Evolutionary conservation across 2,888 invertebrate species (phyloP).

Genomic region (Cyrtodaria siliqua): DNA sequence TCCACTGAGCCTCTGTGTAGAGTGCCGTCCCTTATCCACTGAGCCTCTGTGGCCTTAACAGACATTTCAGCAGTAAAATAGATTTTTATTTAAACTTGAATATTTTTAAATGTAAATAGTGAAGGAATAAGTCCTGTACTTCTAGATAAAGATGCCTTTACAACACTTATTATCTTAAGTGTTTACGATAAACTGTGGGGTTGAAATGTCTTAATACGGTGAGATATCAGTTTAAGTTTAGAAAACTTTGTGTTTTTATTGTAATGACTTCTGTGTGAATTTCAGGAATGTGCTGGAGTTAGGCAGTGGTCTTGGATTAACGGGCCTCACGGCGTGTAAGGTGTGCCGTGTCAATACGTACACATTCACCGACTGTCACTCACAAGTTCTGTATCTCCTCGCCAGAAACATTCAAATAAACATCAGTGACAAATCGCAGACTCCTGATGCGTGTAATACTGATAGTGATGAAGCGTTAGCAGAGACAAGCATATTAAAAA

Average conservation of each 20-base stretch:
- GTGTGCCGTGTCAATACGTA: constrained; percentile 69
- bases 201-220: not conserved
- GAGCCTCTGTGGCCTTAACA: too few relatives aligned
- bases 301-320: constrained; percentile 81
- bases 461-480: constrained; percentile 13
- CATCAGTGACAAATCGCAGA: constrained; percentile 35
- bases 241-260: too few relatives aligned
- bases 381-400: constrained; percentile 78
- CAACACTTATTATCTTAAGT: not conserved
- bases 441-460: not conserved
- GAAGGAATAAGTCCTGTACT: too few relatives aligned
- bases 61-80: too few relatives aligned
- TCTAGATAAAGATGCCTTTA: too few relatives aligned
- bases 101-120: too few relatives aligned
- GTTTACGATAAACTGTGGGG: not conserved
- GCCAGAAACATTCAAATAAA: constrained; percentile 78
- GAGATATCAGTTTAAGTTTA: too few relatives aligned
- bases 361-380: constrained; percentile 80
- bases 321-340: constrained; percentile 77
- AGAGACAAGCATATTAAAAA: constrained; percentile 69
- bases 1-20: too few relatives aligned
- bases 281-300: constrained; percentile 78
- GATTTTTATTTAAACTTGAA: too few relatives aligned
- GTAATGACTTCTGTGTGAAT: not conserved
- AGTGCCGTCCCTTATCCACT: too few relatives aligned